Percentiles rank a stretch among this genome's conserved stretches.
Conservation (phyloP, 2,888 invertebrate genomes). For the Tricholauxania praeusta region DNA sequence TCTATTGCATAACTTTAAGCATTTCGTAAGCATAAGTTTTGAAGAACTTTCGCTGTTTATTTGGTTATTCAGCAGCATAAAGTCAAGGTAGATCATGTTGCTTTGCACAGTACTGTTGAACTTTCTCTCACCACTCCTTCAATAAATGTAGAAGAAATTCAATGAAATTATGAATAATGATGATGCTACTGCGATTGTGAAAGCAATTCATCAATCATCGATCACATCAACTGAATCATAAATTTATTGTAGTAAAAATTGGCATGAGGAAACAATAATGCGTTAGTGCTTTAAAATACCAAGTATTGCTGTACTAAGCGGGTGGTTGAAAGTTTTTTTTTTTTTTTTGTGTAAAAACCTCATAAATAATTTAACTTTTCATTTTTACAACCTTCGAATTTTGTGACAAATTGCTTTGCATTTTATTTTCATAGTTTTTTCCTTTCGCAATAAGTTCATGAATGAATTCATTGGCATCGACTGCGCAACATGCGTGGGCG, state of each 20-base stretch:
- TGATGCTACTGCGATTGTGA: slow-evolving; percentile 3
- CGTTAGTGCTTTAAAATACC: too few species aligned
- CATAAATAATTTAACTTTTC: neutral
- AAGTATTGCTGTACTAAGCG: too few species aligned
- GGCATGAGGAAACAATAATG: too few species aligned
- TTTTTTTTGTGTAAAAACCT: neutral
- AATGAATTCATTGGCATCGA: slow-evolving; percentile 9
- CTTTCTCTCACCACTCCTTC: too few species aligned
- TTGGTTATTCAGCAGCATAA: neutral
- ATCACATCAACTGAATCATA: neutral
- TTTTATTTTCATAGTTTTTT: neutral
- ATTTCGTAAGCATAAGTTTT: too few species aligned
- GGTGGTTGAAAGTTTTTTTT: too few species aligned
- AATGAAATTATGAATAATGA: slow-evolving; percentile 2
- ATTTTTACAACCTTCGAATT: neutral
- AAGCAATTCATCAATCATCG: slow-evolving; percentile 16
- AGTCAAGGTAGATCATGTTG: slow-evolving; percentile 7
- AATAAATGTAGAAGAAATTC: neutral
- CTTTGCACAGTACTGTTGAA: neutral
- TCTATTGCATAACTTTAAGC: too few species aligned
- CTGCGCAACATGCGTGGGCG: neutral
- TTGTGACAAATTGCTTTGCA: slow-evolving; percentile 9
- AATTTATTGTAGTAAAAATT: too few species aligned
- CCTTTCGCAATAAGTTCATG: neutral
- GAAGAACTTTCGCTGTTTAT: neutral